These are phyloP conservation scores for Thereva nobilitata DNA, from an alignment of 2,888 invertebrate genomes.

Conservation along the genomic window DNA sequence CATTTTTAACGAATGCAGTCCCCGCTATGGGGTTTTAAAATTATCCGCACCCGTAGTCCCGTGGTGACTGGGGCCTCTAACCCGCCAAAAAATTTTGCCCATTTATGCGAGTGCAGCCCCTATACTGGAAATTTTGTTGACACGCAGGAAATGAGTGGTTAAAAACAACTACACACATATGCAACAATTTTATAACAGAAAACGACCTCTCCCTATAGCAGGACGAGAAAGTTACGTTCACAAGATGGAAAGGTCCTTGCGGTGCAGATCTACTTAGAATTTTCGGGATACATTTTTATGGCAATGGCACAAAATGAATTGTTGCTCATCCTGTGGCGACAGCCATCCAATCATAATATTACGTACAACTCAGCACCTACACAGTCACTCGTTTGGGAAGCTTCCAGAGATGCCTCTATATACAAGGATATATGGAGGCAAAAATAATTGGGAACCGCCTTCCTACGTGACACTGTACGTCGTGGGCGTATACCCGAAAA, in stretches of 20 bases:
- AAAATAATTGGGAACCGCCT: constrained; percentile 41
- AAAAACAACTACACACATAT: no score
- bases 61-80: not conserved
- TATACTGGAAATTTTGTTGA: no score
- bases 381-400: not conserved
- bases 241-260: no score
- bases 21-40: constrained; percentile 4
- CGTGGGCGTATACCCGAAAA: constrained; percentile 37
- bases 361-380: constrained; percentile 19
- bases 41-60: constrained; percentile 10
- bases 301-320: constrained; percentile 17
- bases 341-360: constrained; percentile 39
- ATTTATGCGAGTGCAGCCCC: not conserved
- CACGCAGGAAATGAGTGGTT: no score
- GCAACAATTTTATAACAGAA: no score
- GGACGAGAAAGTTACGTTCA: no score
- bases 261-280: constrained; percentile 6
- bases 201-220: no score
- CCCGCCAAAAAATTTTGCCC: constrained; percentile 10
- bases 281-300: constrained; percentile 11
- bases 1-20: constrained; percentile 33
- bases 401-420: constrained; percentile 1
- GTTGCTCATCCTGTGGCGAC: constrained; percentile 13
- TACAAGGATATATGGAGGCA: constrained; percentile 1
- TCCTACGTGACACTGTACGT: constrained; percentile 38